Evolutionary conservation across 2,888 invertebrate species (phyloP), one percentile per base, ranked within the genome.

Genomic region (Nomada ferruginata): DNA sequence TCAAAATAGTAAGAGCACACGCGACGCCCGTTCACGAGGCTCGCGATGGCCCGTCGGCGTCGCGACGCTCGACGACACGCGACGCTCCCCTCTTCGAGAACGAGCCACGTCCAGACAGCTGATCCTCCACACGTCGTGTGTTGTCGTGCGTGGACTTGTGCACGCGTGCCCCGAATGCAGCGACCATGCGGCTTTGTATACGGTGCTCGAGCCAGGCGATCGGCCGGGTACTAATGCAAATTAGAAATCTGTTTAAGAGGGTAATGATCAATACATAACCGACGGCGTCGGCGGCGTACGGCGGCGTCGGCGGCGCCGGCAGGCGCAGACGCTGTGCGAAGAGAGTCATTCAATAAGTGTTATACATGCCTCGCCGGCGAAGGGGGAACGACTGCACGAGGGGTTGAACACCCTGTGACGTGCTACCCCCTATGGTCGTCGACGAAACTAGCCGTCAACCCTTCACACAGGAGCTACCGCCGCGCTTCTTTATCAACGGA

Each of bases 241-340:
- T 93, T 91, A 92, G 89, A 92, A 91, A 92, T 93, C 91, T 90
- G 91, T 92, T 88, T 92, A 92, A 93, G 90, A 93, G 92, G 91
- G 92, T 93, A 93, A 93, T 93, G 93, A 93, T 93, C 93, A 93
- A 93, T 93, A 93, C 92, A 91, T 87, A 89, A 89, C 85, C 82
- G 85, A 87, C 86, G 87, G 78, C 88, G 80, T 81, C 82, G 84
- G 74, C 69, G 82, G 64, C 83, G 79, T 86, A 80, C 82, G 84
- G 74, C 69, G 82, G 64, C 83, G 79, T 86, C 83, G 80, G 83
- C 75, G 75, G 75, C 83, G 78, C 77, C 79, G 81, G 72, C 78
- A 79, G 89, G 93, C 93, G 93, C 93, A 93, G 93, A 92, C 93
- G 93, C 93, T 89, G 87, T 90, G 89, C 84, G 87, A 80, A 87